Conservation (phyloP, 2,888 invertebrate genomes). For the Shargacucullia verbasci region DNA sequence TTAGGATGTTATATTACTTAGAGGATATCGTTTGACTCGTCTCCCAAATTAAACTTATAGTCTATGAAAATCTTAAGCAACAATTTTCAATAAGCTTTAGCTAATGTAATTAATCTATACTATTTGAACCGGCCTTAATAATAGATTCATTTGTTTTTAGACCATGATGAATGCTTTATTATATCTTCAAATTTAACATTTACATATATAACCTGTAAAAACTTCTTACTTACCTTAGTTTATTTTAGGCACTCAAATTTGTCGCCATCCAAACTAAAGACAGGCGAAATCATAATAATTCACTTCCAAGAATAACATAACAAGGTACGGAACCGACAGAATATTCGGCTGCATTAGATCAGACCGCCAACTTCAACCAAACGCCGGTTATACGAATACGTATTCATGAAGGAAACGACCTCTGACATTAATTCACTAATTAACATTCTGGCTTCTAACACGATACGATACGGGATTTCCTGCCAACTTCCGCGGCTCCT, state of each 20-base stretch:
- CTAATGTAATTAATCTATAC: no score
- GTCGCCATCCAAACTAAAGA: neutral
- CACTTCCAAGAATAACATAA: slow-evolving; percentile 15
- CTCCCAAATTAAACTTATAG: no score
- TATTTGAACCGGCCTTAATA: no score
- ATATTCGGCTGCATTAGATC: slow-evolving; percentile 30
- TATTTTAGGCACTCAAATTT: neutral
- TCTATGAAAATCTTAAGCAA: no score
- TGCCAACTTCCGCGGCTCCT: slow-evolving; percentile 65
- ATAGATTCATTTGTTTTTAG: no score
- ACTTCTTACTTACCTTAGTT: no score
- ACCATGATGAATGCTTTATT: no score
- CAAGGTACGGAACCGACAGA: neutral
- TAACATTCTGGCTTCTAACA: slow-evolving; percentile 72
- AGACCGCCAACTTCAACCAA: slow-evolving; percentile 39
- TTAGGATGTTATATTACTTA: no score
- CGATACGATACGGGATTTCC: slow-evolving; percentile 75
- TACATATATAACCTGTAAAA: no score
- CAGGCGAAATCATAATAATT: neutral
- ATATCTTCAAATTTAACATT: no score
- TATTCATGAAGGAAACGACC: slow-evolving; percentile 70
- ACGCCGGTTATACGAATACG: slow-evolving; percentile 59
- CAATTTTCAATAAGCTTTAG: no score
- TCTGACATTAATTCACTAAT: slow-evolving; percentile 76
- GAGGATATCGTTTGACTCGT: no score